Conservation (phyloP, 2,113 vertebrate species). For the Chionomys nivalis region DNA sequence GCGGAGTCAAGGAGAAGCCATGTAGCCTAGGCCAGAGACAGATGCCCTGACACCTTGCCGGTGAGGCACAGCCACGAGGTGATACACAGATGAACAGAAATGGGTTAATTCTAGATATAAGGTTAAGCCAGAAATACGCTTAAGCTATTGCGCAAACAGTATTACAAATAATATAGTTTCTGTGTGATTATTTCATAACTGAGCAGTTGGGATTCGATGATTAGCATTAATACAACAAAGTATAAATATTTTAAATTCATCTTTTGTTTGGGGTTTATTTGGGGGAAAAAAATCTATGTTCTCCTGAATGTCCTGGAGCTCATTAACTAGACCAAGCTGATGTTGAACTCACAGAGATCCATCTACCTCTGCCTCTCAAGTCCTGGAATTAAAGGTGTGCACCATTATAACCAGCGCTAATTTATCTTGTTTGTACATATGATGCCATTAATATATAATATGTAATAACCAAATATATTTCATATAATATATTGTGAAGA, state of each 20-base stretch:
- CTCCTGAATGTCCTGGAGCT: not conserved
- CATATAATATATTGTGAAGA: not conserved
- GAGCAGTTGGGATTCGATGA: too few relatives aligned
- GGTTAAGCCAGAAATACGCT: too few relatives aligned
- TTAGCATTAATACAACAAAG: not conserved
- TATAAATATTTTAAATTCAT: slow-evolving; percentile 34
- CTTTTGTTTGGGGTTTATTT: not conserved
- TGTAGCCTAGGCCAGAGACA: too few relatives aligned
- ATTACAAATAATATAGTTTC: too few relatives aligned
- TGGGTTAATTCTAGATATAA: too few relatives aligned
- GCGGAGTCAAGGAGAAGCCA: too few relatives aligned
- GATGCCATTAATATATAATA: not conserved
- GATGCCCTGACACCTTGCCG: too few relatives aligned
- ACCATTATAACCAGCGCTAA: not conserved
- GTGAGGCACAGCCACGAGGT: too few relatives aligned
- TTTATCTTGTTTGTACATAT: slow-evolving; percentile 23
- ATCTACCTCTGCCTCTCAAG: not conserved
- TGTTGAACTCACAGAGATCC: not conserved
- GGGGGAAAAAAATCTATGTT: too few relatives aligned
- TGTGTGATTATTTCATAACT: too few relatives aligned
- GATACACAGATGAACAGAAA: too few relatives aligned
- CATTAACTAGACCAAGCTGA: not conserved
- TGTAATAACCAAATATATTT: not conserved
- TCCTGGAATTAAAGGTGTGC: not conserved
- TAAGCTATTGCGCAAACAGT: too few relatives aligned